Conservation (phyloP, 2,113 vertebrate genomes). For the Sminthopsis crassicaudata region DNA sequence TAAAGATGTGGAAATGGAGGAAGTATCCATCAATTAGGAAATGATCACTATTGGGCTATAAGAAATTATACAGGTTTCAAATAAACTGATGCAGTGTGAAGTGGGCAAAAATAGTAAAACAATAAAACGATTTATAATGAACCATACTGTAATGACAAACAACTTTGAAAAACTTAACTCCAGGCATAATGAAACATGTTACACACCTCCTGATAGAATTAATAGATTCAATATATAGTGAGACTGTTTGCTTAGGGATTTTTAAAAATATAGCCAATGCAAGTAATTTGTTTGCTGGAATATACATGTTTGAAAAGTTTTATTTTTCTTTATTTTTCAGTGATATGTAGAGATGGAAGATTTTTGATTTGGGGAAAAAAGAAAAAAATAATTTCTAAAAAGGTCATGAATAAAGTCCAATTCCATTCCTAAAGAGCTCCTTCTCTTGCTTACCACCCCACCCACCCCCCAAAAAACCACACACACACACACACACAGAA, state of each 20-base stretch:
- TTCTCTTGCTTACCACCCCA: background rate
- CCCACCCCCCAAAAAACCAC: background rate
- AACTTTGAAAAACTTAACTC: background rate
- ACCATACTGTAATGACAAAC: background rate
- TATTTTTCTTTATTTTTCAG: background rate
- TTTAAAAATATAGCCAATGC: background rate
- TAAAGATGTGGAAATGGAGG: no score
- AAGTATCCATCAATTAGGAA: no score
- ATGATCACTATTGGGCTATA: no score
- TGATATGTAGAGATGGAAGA: no score
- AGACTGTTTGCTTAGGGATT: background rate
- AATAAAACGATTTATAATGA: background rate
- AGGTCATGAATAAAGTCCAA: background rate
- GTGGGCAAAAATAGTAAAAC: background rate
- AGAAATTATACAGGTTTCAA: no score
- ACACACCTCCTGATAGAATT: background rate
- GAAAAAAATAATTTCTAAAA: background rate
- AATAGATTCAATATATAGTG: background rate
- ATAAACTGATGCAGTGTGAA: background rate
- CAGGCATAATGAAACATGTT: background rate
- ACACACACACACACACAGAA: background rate
- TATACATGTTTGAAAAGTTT: background rate
- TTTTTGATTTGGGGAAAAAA: background rate
- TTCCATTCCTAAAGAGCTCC: background rate
- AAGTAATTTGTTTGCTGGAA: background rate